These are phyloP conservation scores for Pelodytes ibericus DNA, from an alignment of 2,797 vertebrate species.

Conservation along the genomic window DNA sequence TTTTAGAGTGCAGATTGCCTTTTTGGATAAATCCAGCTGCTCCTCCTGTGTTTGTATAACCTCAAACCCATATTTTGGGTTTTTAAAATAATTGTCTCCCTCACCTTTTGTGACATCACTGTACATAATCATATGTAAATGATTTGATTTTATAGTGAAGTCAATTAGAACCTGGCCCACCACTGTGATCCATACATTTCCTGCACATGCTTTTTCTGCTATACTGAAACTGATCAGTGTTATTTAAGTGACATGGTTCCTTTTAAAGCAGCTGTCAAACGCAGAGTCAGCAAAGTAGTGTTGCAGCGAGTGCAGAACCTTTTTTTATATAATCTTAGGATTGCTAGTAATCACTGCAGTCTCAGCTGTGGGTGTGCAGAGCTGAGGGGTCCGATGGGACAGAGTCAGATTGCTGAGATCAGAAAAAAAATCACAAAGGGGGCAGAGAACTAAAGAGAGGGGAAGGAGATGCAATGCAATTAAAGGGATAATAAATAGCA, in stretches of 20 bases:
- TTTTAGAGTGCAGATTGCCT: no score
- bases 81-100: no score
- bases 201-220: no score
- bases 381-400: slow-evolving; percentile 20
- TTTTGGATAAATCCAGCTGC: no score
- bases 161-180: no score
- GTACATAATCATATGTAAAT: no score
- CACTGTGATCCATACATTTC: no score
- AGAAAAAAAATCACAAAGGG: slow-evolving; percentile 8
- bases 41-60: no score
- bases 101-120: no score
- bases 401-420: slow-evolving; percentile 23
- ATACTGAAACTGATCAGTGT: not conserved
- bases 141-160: no score
- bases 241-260: not conserved
- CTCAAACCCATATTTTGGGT: no score
- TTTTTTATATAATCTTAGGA: slow-evolving; percentile 9
- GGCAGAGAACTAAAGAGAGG: not conserved
- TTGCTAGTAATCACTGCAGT: slow-evolving; percentile 17
- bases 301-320: slow-evolving; percentile 1
- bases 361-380: slow-evolving; percentile 18
- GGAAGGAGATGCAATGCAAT: not conserved
- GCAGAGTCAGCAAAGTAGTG: slow-evolving; percentile 18
- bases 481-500: not conserved
- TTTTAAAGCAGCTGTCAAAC: not conserved